These are phyloP conservation scores for Holothuria leucospilota DNA, from an alignment of 53 echinoderm and acorn worm species.

Conservation along the genomic window DNA sequence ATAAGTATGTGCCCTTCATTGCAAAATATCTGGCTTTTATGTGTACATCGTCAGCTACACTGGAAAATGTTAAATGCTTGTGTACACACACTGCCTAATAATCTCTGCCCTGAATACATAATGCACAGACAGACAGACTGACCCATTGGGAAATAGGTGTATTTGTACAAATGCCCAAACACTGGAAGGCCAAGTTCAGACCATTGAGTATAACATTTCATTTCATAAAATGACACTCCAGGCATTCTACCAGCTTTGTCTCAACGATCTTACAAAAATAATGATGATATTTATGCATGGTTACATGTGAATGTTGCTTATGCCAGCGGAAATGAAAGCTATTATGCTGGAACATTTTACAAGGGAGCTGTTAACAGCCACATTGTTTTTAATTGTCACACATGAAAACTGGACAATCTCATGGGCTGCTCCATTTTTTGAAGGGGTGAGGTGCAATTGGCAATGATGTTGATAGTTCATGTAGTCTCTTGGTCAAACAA, in stretches of 20 bases:
- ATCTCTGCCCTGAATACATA: constrained; percentile 49
- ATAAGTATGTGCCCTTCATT: constrained; percentile 11
- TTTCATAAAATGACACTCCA: constrained; percentile 19
- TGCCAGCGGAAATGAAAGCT: too few relatives aligned
- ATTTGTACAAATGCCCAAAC: constrained; percentile 50
- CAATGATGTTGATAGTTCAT: constrained; percentile 38
- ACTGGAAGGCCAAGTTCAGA: constrained; percentile 52
- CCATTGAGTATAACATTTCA: constrained; percentile 38
- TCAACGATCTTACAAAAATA: too few relatives aligned
- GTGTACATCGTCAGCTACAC: constrained; percentile 12
- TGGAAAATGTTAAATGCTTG: constrained; percentile 43
- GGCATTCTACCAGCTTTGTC: not conserved
- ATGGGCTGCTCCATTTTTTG: constrained; percentile 21
- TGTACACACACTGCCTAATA: constrained; percentile 44
- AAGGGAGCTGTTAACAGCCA: constrained; percentile 7
- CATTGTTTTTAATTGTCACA: constrained; percentile 42
- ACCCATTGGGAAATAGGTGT: constrained; percentile 54
- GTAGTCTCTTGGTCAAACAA: constrained; percentile 50
- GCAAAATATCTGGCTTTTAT: not conserved
- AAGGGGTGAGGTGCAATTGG: constrained; percentile 3
- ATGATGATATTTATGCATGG: too few relatives aligned
- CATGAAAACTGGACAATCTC: constrained; percentile 36
- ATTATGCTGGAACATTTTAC: too few relatives aligned
- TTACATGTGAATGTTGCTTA: too few relatives aligned
- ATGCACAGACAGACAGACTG: constrained; percentile 53